phyloP scores from a whole-genome alignment of 1,140 invertebrate species.

The Choristoneura fumiferana region DNA sequence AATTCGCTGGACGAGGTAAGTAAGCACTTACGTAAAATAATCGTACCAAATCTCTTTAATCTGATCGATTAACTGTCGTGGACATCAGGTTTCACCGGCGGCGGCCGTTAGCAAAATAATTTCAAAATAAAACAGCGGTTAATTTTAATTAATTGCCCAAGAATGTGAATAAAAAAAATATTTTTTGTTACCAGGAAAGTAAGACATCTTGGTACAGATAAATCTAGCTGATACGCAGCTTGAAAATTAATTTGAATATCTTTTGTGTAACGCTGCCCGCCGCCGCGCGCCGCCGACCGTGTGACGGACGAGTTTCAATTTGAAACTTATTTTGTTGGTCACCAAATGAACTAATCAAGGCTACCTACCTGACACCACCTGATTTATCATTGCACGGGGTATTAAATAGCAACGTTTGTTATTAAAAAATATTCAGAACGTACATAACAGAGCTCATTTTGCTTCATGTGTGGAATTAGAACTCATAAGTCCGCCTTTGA shows the following conservation, averaged over 20 bases:
- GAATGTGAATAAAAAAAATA: not conserved
- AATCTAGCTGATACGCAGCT: not conserved
- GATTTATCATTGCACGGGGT: conserved; percentile 4
- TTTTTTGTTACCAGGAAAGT: not conserved
- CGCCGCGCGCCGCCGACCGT: conserved; percentile 31
- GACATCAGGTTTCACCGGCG: no score
- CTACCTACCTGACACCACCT: conserved; percentile 5
- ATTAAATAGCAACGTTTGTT: not conserved
- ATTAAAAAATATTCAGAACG: conserved; percentile 6
- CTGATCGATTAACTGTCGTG: no score
- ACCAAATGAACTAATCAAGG: conserved; percentile 12
- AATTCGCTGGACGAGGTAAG: no score
- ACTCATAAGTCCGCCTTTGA: conserved; percentile 13
- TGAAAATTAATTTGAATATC: conserved; percentile 9
- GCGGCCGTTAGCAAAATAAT: no score
- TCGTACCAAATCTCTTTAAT: no score
- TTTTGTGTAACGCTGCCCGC: conserved; percentile 11
- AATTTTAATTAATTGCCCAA: no score
- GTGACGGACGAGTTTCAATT: conserved; percentile 48
- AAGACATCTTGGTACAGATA: conserved; percentile 2
- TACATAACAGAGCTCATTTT: conserved; percentile 7
- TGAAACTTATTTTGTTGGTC: conserved; percentile 38
- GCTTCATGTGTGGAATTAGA: conserved; percentile 6
- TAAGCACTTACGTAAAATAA: no score
- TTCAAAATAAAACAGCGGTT: no score